Conservation (phyloP, 1,140 invertebrate genomes). For the Stegodyphus dumicola region DNA sequence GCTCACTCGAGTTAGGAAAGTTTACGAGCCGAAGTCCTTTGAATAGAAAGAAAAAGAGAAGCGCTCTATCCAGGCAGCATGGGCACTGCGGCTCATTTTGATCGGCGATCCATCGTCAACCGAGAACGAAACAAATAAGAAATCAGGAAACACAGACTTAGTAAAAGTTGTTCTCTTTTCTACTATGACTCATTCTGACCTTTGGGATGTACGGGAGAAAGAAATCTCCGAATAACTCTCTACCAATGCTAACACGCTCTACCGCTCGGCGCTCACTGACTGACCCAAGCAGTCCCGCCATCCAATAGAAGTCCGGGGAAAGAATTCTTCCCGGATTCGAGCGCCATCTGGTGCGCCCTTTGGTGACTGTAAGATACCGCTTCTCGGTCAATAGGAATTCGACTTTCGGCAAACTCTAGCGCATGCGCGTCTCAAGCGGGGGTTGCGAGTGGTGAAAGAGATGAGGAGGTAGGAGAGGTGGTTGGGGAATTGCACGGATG, state of each 20-base stretch:
- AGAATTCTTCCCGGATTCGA: neutral
- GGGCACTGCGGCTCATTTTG: neutral
- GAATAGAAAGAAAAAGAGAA: too few relatives aligned
- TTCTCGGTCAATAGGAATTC: slow-evolving; percentile 51
- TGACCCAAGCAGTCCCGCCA: slow-evolving; percentile 39
- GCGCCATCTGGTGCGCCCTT: slow-evolving; percentile 26
- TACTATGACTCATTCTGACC: slow-evolving; percentile 45
- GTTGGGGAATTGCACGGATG: too few relatives aligned
- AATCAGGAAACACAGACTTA: neutral
- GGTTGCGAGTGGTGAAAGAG: neutral
- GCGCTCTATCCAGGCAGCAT: neutral
- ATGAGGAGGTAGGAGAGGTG: neutral
- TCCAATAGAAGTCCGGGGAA: slow-evolving; percentile 37
- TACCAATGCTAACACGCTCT: neutral
- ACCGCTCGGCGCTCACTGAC: slow-evolving; percentile 26
- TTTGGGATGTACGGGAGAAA: slow-evolving; percentile 17
- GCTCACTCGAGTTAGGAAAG: too few relatives aligned
- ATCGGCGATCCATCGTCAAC: neutral
- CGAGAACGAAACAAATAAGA: neutral
- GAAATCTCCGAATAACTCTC: neutral
- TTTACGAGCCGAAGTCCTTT: too few relatives aligned
- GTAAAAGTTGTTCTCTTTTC: neutral
- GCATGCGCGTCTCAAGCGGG: slow-evolving; percentile 14
- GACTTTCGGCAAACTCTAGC: slow-evolving; percentile 52
- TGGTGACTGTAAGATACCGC: neutral